A percentile compares a stretch with the other conserved stretches of the same genome.
phyloP scores from a whole-genome alignment of 2,888 invertebrate genomes.

The Hydrotaea cyrtoneurina region DNA sequence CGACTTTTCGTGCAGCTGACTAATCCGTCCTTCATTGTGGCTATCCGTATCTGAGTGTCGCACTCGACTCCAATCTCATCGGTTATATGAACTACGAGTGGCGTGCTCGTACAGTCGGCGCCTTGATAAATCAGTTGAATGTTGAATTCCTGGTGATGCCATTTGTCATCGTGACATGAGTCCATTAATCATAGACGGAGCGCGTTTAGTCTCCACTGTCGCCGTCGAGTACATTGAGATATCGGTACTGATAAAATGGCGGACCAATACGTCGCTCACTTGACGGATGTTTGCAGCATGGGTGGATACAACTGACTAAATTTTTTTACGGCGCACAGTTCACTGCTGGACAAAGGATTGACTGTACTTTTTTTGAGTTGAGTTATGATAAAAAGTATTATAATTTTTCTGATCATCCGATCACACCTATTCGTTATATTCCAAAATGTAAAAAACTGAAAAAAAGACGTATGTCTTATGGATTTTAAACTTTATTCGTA shows the following conservation, averaged over 20 bases:
- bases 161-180: slow-evolving; percentile 74
- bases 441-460: no score
- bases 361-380: no score
- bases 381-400: no score
- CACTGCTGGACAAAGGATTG: no score
- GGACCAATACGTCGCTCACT: not conserved
- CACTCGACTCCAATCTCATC: not conserved
- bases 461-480: no score
- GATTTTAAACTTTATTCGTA: no score
- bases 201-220: slow-evolving; percentile 62
- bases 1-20: not conserved
- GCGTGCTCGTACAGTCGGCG: slow-evolving; percentile 59
- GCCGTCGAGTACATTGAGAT: slow-evolving; percentile 60
- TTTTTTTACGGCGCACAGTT: no score
- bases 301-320: not conserved
- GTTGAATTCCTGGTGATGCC: slow-evolving; percentile 72
- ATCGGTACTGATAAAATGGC: slow-evolving; percentile 55
- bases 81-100: slow-evolving; percentile 4
- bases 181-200: slow-evolving; percentile 73
- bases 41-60: slow-evolving; percentile 20
- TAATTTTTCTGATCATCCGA: no score
- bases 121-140: slow-evolving; percentile 72
- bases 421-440: no score
- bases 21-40: slow-evolving; percentile 57
- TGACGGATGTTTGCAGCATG: not conserved